phyloP scores from a whole-genome alignment of 1,140 invertebrate genomes.

The Zaprionus davidi region DNA sequence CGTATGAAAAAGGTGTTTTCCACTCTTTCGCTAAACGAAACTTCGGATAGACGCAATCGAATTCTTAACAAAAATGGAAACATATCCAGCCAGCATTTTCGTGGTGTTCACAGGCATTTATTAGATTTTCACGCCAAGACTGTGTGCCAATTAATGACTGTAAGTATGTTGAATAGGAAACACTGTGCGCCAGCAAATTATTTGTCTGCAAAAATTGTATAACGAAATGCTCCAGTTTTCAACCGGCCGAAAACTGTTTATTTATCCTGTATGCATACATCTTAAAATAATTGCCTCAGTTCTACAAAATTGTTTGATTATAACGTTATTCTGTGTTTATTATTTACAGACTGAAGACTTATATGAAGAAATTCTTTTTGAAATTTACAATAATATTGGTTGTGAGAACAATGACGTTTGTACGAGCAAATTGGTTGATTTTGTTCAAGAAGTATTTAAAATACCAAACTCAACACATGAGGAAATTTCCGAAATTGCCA shows the following conservation, averaged over 20 bases:
- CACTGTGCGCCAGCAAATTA: background rate
- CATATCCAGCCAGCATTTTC: conserved; percentile 85
- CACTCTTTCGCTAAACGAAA: conserved; percentile 65
- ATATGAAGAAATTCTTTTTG: conserved; percentile 96
- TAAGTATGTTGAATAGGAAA: conserved; percentile 83
- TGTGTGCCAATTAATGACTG: conserved; percentile 90
- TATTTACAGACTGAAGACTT: conserved; percentile 92
- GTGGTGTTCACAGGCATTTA: conserved; percentile 91
- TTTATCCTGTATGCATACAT: background rate
- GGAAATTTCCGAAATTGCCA: conserved; percentile 88
- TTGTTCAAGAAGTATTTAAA: conserved; percentile 95
- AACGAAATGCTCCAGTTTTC: background rate
- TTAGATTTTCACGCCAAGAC: conserved; percentile 89
- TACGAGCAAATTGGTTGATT: conserved; percentile 89
- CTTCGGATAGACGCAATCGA: conserved; percentile 55
- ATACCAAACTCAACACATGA: conserved; percentile 90
- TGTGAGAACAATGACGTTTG: conserved; percentile 89
- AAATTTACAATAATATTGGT: conserved; percentile 96
- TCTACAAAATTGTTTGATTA: background rate
- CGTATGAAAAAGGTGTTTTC: conserved; percentile 52
- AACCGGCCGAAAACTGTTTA: background rate
- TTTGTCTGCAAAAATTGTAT: background rate
- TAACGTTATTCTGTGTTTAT: background rate
- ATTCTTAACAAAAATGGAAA: conserved; percentile 80
- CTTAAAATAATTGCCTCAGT: background rate